Evolutionary conservation across 2,888 invertebrate genomes (phyloP).

Genomic region (Zaprionus bogoriensis): DNA sequence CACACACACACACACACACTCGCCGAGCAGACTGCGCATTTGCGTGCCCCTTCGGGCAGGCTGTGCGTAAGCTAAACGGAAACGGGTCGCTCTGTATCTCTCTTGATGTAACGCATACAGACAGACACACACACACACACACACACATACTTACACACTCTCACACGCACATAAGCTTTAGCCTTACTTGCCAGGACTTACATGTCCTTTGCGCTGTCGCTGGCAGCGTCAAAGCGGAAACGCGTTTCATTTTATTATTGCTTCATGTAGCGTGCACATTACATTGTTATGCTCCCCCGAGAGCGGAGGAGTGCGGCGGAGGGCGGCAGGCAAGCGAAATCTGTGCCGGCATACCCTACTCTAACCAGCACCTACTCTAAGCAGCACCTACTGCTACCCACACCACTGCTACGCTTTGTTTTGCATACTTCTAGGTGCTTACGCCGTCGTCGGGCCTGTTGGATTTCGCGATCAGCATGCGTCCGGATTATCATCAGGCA

Average conservation of each 20-base stretch:
- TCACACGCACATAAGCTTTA: slow-evolving; percentile 11
- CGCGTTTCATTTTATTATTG: slow-evolving; percentile 76
- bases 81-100: slow-evolving; percentile 55
- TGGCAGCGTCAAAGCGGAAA: slow-evolving; percentile 64
- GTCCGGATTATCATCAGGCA: slow-evolving; percentile 97
- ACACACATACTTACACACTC: slow-evolving; percentile 19
- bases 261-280: slow-evolving; percentile 75
- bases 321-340: background rate
- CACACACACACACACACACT: slow-evolving; percentile 21
- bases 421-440: slow-evolving; percentile 86
- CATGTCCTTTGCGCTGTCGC: slow-evolving; percentile 35
- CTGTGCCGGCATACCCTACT: background rate
- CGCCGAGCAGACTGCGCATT: slow-evolving; percentile 55
- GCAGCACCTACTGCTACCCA: slow-evolving; percentile 1
- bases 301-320: background rate
- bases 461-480: slow-evolving; percentile 95
- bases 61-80: slow-evolving; percentile 54
- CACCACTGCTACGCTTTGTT: slow-evolving; percentile 40
- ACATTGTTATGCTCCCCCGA: slow-evolving; percentile 57
- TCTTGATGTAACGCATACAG: slow-evolving; percentile 42
- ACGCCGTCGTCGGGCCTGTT: slow-evolving; percentile 93
- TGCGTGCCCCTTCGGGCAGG: slow-evolving; percentile 55
- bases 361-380: slow-evolving; percentile 4
- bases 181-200: slow-evolving; percentile 43
- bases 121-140: slow-evolving; percentile 1